Evolutionary conservation across 2,888 invertebrate species (phyloP), one percentile per base, ranked within the genome.

Genomic region (Epicampocera succincta): DNA sequence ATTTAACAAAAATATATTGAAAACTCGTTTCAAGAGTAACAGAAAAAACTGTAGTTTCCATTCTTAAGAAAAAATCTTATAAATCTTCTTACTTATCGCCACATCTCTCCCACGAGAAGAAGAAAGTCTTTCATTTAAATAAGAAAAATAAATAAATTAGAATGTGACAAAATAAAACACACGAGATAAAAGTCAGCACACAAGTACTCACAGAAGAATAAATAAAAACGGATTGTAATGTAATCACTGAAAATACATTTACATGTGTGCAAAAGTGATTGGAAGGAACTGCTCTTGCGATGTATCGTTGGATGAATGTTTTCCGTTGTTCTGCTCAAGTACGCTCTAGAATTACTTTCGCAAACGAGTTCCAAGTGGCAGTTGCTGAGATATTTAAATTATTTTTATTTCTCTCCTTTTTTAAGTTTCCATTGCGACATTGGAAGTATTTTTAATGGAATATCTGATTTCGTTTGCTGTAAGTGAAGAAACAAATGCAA

Each of bases 131-230:
- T 42, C 15, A 63, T 52, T 73, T 60, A 75, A 75, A 66, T 66
- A 60, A 44, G 56, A 56, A 63, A 52, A 60, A 46, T 46, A 65
- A 66, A 75, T 60, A 75, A 60, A 66, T 75, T 60, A 66, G 58
- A 75, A 60, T 42, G n/a, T 13, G 48, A 66, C 52, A 65, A 15
- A 15, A 58, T 3, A 52, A 48, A 44, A 44, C 8, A 56, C 33
- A 65, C 15, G 1, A 46, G 12, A 58, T 25, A 13, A 60, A 65
- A 73, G 46, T 46, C 46, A 74, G 58, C 38, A 74, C 38, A 74
- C 38, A 54, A 46, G 42, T 6, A 29, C 25, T 8, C 5, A 42
- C 5, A 25, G 29, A 8, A 25, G 33, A 46, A 38, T 21, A 73
- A 11, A 38, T 21, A 73, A 11, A 52, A 29, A 48, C 25, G 60